These are phyloP conservation scores for Lophius piscatorius DNA, from an alignment of 2,113 vertebrate genomes.

Conservation along the genomic window DNA sequence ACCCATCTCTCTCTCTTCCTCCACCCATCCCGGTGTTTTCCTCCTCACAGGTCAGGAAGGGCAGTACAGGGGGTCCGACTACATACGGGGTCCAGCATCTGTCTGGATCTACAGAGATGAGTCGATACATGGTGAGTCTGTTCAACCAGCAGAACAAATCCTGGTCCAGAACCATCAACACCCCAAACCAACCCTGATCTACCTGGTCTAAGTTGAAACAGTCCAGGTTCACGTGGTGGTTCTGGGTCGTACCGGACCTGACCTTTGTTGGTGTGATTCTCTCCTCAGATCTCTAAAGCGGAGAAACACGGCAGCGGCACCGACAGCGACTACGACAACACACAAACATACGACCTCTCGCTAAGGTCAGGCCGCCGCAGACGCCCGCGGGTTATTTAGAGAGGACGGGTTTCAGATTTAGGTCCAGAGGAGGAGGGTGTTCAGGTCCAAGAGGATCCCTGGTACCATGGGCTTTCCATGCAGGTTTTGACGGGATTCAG, in stretches of 20 bases:
- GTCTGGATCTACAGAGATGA: conserved; percentile 86
- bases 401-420: no score
- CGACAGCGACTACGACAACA: conserved; percentile 98
- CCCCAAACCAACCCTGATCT: no score
- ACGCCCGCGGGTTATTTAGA: no score
- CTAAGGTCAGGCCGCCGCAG: conserved; percentile 80
- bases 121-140: conserved; percentile 91
- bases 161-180: no score
- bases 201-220: no score
- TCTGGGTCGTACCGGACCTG: neutral
- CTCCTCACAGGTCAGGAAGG: conserved; percentile 88
- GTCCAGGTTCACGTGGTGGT: no score
- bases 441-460: no score
- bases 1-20: no score
- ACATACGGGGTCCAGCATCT: conserved; percentile 88
- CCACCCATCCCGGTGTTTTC: conserved; percentile 32
- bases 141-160: no score
- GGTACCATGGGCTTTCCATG: no score
- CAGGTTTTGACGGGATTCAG: no score
- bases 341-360: conserved; percentile 87
- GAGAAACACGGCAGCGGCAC: conserved; percentile 93
- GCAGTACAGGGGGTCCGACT: conserved; percentile 83
- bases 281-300: conserved; percentile 82
- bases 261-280: conserved; percentile 2
- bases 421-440: no score